phyloP scores from a whole-genome alignment of 2,888 invertebrate genomes.

The Hoplodrina ambigua region DNA sequence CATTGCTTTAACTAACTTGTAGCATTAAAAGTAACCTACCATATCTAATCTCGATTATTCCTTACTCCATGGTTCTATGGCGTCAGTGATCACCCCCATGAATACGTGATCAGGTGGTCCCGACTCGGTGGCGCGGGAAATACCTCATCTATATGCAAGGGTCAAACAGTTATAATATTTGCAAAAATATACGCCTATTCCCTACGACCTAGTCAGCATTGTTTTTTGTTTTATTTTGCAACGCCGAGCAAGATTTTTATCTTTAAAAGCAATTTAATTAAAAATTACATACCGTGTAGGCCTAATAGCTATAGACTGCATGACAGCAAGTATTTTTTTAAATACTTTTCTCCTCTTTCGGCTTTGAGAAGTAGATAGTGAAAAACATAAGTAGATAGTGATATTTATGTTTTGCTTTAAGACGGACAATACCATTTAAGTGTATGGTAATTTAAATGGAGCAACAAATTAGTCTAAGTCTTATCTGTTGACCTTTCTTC shows the following conservation, averaged over 20 bases:
- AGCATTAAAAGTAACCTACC: not conserved
- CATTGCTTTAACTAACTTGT: no score
- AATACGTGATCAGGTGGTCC: conserved; percentile 82
- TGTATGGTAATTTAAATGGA: not conserved
- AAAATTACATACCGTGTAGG: not conserved
- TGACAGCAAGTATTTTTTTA: conserved; percentile 3
- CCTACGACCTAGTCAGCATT: conserved; percentile 60
- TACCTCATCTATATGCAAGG: conserved; percentile 85
- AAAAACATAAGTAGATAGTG: no score
- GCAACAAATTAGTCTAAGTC: not conserved
- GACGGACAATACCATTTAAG: not conserved
- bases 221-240: conserved; percentile 59
- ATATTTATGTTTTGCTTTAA: not conserved
- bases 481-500: not conserved
- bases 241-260: conserved; percentile 23
- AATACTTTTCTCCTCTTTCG: not conserved
- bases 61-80: conserved; percentile 57
- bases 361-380: no score
- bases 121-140: conserved; percentile 74
- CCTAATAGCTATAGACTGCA: not conserved
- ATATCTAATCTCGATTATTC: conserved; percentile 51
- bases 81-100: conserved; percentile 79
- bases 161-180: conserved; percentile 82
- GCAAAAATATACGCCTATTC: conserved; percentile 67
- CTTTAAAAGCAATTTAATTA: conserved; percentile 9